Percentiles rank a stretch among this genome's conserved stretches.
Conservation (phyloP, 2,888 invertebrate genomes). For the Muscina levida region DNA sequence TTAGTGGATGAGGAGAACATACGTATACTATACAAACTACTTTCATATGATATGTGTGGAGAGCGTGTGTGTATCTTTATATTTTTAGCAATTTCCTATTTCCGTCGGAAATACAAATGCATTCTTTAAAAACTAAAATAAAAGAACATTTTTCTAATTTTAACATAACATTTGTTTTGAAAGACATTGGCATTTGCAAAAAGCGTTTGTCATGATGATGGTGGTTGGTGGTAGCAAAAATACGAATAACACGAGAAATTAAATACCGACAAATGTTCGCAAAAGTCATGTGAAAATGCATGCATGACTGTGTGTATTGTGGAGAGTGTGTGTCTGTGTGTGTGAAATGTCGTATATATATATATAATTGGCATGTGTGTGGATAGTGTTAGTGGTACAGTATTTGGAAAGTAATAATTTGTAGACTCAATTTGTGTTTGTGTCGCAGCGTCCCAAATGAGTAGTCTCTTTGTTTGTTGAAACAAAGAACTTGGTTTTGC, state of each 20-base stretch:
- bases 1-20: slow-evolving; percentile 1
- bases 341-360: background rate
- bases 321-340: background rate
- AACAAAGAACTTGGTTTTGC: too few relatives aligned
- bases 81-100: slow-evolving; percentile 57
- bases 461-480: too few relatives aligned
- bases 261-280: background rate
- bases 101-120: slow-evolving; percentile 51
- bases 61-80: background rate
- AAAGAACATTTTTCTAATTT: slow-evolving; percentile 27
- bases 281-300: background rate
- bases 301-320: background rate
- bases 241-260: slow-evolving; percentile 20
- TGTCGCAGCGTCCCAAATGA: too few relatives aligned
- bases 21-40: too few relatives aligned
- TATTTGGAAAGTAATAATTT: too few relatives aligned
- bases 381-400: background rate
- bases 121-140: slow-evolving; percentile 13
- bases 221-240: slow-evolving; percentile 28
- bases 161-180: slow-evolving; percentile 23
- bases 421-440: too few relatives aligned
- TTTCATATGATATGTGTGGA: slow-evolving; percentile 1
- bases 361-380: background rate
- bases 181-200: background rate
- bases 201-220: background rate